These are phyloP conservation scores for Ectropis crepuscularia DNA, from an alignment of 2,888 invertebrate genomes.

Conservation along the genomic window DNA sequence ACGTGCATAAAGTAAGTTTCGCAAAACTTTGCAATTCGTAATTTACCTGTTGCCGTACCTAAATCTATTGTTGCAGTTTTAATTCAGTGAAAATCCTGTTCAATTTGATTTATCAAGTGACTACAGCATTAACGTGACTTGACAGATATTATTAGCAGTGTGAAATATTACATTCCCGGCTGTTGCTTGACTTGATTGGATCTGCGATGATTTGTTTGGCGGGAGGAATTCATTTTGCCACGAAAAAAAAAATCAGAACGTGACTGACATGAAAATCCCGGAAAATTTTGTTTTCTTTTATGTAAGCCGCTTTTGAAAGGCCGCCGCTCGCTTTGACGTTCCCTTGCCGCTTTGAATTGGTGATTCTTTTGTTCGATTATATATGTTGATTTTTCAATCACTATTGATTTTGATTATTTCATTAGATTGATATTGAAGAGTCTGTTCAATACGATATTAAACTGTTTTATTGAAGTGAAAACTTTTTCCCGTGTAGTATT, in stretches of 20 bases:
- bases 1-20: too few relatives aligned
- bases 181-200: conserved; percentile 60
- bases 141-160: conserved; percentile 9
- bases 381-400: conserved; percentile 47
- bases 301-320: conserved; percentile 60
- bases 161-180: conserved; percentile 18
- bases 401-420: conserved; percentile 40
- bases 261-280: conserved; percentile 74
- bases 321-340: conserved; percentile 56
- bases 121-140: conserved; percentile 1
- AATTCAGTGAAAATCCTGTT: too few relatives aligned
- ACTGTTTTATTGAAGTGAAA: too few relatives aligned
- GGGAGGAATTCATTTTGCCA: conserved; percentile 65
- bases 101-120: too few relatives aligned
- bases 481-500: too few relatives aligned
- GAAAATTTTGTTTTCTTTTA: conserved; percentile 67
- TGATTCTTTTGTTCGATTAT: conserved; percentile 53
- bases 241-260: conserved; percentile 60
- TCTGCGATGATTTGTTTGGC: conserved; percentile 70
- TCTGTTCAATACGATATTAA: conserved; percentile 1
- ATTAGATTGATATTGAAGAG: conserved; percentile 31
- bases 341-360: conserved; percentile 51
- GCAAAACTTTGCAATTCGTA: too few relatives aligned
- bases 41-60: too few relatives aligned
- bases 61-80: too few relatives aligned